These are phyloP conservation scores for Rhinolophus sinicus DNA, from an alignment of 2,113 vertebrate species.

Conservation along the genomic window DNA sequence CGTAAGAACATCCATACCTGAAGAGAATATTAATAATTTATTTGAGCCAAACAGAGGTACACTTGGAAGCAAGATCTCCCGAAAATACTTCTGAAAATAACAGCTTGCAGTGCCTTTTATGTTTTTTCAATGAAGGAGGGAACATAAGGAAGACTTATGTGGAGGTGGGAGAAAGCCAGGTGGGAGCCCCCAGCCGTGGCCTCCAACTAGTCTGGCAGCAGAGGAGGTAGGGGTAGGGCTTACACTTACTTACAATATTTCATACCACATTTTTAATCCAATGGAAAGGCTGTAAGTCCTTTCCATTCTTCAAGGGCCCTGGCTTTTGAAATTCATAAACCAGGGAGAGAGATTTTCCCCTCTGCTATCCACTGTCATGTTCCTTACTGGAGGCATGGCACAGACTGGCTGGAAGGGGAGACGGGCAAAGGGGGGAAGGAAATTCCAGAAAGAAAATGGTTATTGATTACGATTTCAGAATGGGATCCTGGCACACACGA, in stretches of 20 bases:
- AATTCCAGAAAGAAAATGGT: background rate
- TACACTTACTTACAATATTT: background rate
- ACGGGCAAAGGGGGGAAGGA: background rate
- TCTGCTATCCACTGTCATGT: background rate
- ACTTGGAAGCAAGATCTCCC: background rate
- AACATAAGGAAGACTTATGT: background rate
- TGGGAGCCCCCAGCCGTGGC: no score
- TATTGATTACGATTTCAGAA: background rate
- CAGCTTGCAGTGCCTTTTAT: background rate
- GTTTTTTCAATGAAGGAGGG: background rate
- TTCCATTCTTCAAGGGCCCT: background rate
- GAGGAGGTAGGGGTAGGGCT: no score
- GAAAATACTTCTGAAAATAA: background rate
- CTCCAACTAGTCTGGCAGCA: background rate
- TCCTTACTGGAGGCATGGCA: background rate
- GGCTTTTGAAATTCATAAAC: background rate
- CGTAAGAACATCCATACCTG: background rate
- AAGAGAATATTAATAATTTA: background rate
- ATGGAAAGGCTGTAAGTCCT: background rate
- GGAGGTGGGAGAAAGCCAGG: background rate
- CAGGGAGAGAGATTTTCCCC: background rate
- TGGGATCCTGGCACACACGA: fast-evolving
- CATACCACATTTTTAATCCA: background rate
- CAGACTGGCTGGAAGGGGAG: background rate
- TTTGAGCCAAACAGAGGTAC: background rate